These are phyloP conservation scores for Wiebesia pumilae DNA, from an alignment of 1,140 invertebrate species.

Conservation along the genomic window DNA sequence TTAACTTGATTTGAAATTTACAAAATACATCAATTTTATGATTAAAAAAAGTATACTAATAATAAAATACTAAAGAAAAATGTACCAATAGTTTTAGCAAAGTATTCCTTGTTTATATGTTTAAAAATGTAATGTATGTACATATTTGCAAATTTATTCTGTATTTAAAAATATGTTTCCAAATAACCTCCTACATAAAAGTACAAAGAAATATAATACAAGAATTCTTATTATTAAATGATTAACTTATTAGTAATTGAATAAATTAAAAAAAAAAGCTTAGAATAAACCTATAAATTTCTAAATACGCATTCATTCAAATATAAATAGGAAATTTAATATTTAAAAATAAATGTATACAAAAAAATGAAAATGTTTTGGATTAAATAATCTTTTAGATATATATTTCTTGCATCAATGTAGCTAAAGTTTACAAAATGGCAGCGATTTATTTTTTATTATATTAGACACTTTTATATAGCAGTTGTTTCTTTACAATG, in stretches of 20 bases:
- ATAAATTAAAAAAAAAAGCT: background rate
- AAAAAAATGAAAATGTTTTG: slow-evolving; percentile 26
- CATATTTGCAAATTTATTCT: background rate
- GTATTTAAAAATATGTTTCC: background rate
- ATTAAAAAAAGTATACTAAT: too few relatives aligned
- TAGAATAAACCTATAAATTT: slow-evolving; percentile 31
- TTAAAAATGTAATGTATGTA: background rate
- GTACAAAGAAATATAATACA: background rate
- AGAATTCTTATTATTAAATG: slow-evolving; percentile 1
- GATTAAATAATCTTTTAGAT: slow-evolving; percentile 28
- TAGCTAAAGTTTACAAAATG: slow-evolving; percentile 58
- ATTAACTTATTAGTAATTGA: background rate
- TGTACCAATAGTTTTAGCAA: too few relatives aligned
- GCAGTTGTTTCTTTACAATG: slow-evolving; percentile 37
- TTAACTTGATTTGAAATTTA: too few relatives aligned
- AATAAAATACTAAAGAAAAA: too few relatives aligned
- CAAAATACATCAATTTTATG: too few relatives aligned
- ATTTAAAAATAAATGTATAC: slow-evolving; percentile 24
- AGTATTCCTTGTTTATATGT: too few relatives aligned
- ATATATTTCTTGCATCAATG: slow-evolving; percentile 43
- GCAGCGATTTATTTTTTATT: slow-evolving; percentile 56
- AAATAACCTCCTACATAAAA: background rate
- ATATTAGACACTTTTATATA: slow-evolving; percentile 40
- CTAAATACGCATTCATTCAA: slow-evolving; percentile 26
- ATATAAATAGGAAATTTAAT: slow-evolving; percentile 36